Evolutionary conservation across 2,113 vertebrate genomes (phyloP).

Genomic region (Phalacrocorax brasilianus): DNA sequence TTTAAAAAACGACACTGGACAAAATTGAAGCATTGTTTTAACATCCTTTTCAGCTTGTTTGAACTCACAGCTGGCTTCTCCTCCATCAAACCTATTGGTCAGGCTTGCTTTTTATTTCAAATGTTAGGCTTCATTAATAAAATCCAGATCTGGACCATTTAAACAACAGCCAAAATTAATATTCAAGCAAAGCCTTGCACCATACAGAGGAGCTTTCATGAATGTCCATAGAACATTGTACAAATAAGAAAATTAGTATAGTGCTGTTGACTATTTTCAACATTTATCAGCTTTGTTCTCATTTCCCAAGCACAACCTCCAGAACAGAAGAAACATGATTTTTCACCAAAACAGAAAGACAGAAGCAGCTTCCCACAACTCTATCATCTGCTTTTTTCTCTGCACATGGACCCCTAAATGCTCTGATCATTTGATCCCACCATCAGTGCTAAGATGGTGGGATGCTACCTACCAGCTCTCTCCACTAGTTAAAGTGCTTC

Average conservation of each 20-base stretch:
- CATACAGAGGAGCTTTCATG: background rate
- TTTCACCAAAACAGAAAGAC: background rate
- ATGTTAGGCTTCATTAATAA: background rate
- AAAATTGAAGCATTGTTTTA: background rate
- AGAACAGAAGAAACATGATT: background rate
- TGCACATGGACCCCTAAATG: background rate
- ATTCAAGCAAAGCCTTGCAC: background rate
- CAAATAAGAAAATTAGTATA: background rate
- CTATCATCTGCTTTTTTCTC: background rate
- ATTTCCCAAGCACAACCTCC: background rate
- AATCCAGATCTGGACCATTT: background rate
- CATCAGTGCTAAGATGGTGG: background rate
- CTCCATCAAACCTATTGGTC: background rate
- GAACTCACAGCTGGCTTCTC: background rate
- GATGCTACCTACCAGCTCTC: conserved; percentile 79
- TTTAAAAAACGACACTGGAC: background rate
- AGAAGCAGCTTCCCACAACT: background rate
- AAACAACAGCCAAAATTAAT: background rate
- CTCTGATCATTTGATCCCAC: background rate
- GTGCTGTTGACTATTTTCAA: background rate
- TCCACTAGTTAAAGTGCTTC: conserved; percentile 62
- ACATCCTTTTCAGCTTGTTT: background rate
- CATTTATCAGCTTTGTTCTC: background rate
- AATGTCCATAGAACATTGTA: background rate
- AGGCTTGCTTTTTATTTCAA: background rate